Evolutionary conservation across 2,888 invertebrate genomes (phyloP).

Genomic region (Synergus umbraculus): DNA sequence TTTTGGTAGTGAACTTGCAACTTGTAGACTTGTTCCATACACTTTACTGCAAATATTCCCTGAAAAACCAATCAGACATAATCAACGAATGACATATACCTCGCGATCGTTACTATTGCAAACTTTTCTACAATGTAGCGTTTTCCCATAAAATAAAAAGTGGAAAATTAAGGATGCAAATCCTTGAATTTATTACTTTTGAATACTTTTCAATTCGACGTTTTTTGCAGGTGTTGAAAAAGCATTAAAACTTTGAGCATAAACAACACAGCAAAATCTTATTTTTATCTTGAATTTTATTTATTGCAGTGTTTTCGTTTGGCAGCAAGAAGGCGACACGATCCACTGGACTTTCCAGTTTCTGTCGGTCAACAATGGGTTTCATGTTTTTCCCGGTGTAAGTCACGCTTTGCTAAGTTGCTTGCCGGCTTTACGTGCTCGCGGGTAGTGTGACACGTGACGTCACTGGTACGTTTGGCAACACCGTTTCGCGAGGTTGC

Average conservation of each 20-base stretch:
- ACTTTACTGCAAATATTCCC: background rate
- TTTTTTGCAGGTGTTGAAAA: no score
- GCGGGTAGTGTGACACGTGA: conserved; percentile 44
- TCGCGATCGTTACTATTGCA: background rate
- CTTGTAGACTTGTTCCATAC: background rate
- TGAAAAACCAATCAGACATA: background rate
- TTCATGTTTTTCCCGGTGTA: conserved; percentile 47
- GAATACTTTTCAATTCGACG: background rate
- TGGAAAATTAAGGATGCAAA: background rate
- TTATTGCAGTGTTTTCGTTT: background rate
- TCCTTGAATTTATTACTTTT: no score
- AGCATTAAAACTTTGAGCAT: background rate
- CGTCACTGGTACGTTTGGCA: conserved; percentile 53
- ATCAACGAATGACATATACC: background rate
- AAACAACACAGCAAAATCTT: background rate
- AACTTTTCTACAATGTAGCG: background rate
- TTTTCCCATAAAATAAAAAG: background rate
- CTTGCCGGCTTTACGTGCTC: conserved; percentile 49
- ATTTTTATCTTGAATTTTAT: background rate
- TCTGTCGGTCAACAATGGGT: conserved; percentile 40
- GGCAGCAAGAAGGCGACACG: conserved; percentile 50
- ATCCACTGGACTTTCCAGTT: conserved; percentile 47
- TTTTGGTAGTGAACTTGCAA: background rate
- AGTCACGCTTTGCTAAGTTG: conserved; percentile 51
- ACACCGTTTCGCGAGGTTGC: conserved; percentile 51